These are phyloP conservation scores for Hyles lineata DNA, from an alignment of 2,888 invertebrate species.

Conservation along the genomic window DNA sequence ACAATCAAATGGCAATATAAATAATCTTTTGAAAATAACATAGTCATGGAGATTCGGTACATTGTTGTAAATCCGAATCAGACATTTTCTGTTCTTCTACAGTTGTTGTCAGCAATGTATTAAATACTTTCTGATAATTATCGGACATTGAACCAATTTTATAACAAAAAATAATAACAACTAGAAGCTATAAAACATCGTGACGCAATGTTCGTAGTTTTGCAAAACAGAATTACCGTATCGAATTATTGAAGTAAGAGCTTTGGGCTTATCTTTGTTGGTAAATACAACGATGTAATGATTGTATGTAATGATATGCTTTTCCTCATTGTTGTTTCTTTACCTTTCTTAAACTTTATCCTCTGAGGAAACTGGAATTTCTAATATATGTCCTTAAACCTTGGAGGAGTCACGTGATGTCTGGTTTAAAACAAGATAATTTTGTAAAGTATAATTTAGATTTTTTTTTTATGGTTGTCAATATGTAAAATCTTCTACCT, in stretches of 20 bases:
- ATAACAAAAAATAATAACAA: neutral
- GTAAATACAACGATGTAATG: too few relatives aligned
- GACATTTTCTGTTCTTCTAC: neutral
- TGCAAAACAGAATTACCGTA: neutral
- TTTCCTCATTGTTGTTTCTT: too few relatives aligned
- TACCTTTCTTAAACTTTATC: too few relatives aligned
- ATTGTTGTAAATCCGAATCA: neutral
- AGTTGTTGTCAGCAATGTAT: neutral
- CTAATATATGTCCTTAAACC: too few relatives aligned
- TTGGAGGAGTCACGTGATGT: too few relatives aligned
- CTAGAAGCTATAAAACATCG: neutral
- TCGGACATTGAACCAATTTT: neutral
- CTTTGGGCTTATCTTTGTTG: neutral
- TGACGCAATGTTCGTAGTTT: neutral
- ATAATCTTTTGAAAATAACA: neutral
- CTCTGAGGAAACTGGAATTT: too few relatives aligned
- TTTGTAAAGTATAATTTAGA: too few relatives aligned
- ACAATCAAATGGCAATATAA: too few relatives aligned
- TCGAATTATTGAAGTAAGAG: neutral
- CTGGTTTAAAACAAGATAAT: too few relatives aligned
- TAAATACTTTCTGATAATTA: neutral
- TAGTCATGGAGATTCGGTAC: neutral
- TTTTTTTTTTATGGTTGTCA: too few relatives aligned
- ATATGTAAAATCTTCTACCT: too few relatives aligned
- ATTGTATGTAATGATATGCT: too few relatives aligned